Evolutionary conservation across 2,888 invertebrate species (phyloP).

Genomic region (Drosophila pseudotakahashii): DNA sequence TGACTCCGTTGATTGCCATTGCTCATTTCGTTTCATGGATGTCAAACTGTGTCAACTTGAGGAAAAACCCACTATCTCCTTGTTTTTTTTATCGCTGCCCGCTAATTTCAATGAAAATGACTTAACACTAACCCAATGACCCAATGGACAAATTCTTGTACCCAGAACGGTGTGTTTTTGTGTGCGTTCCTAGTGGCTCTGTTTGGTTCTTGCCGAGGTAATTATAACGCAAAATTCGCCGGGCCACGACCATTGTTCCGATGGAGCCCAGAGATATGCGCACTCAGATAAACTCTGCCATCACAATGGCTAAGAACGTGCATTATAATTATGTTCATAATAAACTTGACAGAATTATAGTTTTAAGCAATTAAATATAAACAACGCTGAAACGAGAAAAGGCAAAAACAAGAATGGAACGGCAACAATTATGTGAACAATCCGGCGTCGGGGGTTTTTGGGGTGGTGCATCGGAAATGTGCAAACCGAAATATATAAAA

Average conservation of each 20-base stretch:
- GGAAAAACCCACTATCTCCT: constrained; percentile 33
- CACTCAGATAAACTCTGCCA: constrained; percentile 72
- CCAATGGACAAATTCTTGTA: constrained; percentile 77
- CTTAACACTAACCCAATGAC: constrained; percentile 79
- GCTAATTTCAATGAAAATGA: constrained; percentile 76
- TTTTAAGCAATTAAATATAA: constrained; percentile 80
- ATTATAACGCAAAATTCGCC: constrained; percentile 76
- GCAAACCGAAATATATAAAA: constrained; percentile 37
- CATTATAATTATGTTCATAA: constrained; percentile 80
- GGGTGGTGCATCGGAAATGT: constrained; percentile 54
- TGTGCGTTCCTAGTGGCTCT: constrained; percentile 38
- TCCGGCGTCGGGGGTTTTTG: constrained; percentile 35
- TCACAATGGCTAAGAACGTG: constrained; percentile 70
- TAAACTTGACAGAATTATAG: constrained; percentile 81
- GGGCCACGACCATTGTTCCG: constrained; percentile 72
- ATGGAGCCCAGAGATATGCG: constrained; percentile 70
- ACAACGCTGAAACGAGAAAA: constrained; percentile 48
- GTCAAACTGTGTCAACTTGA: constrained; percentile 37
- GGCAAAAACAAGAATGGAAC: constrained; percentile 45
- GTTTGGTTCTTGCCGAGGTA: constrained; percentile 63
- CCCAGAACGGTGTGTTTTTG: constrained; percentile 45
- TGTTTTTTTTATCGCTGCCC: constrained; percentile 26
- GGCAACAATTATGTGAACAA: constrained; percentile 74
- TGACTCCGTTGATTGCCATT: constrained; percentile 15
- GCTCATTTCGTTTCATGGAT: constrained; percentile 7